Evolutionary conservation across 2,797 vertebrate species (phyloP).

Genomic region (Sphaeramia orbicularis): DNA sequence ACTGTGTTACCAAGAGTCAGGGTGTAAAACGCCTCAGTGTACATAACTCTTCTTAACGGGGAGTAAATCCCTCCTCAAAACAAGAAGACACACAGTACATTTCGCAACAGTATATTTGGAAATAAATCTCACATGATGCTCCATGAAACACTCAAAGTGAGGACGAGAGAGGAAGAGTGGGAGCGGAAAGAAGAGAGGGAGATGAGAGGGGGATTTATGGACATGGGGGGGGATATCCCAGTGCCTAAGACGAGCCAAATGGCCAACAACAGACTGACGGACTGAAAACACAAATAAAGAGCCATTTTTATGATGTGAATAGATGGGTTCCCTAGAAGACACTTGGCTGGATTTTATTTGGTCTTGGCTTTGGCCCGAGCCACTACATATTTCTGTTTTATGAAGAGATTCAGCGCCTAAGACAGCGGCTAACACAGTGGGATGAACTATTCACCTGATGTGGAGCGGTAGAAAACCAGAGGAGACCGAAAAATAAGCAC

Average conservation of each 20-base stretch:
- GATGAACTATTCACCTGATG: conserved; percentile 54
- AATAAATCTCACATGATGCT: conserved; percentile 87
- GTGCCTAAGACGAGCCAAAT: conserved; percentile 76
- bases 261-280: conserved; percentile 70
- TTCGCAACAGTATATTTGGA: conserved; percentile 84
- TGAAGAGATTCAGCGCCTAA: conserved; percentile 77
- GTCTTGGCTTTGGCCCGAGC: conserved; percentile 73
- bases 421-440: conserved; percentile 67
- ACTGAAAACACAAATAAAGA: conserved; percentile 81
- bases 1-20: conserved; percentile 75
- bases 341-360: conserved; percentile 79
- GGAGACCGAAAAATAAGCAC: not conserved
- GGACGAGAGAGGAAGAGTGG: conserved; percentile 56
- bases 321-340: conserved; percentile 76
- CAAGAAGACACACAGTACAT: conserved; percentile 83
- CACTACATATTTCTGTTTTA: conserved; percentile 85
- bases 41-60: conserved; percentile 86
- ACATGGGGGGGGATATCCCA: conserved; percentile 62
- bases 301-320: conserved; percentile 80
- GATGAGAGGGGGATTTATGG: conserved; percentile 77
- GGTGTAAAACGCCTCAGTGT: conserved; percentile 81
- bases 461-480: conserved; percentile 18
- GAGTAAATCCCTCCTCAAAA: conserved; percentile 85
- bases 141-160: conserved; percentile 80
- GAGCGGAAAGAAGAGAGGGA: conserved; percentile 39